These are phyloP conservation scores for Agonopterix arenella DNA, from an alignment of 2,888 invertebrate genomes.

Conservation along the genomic window DNA sequence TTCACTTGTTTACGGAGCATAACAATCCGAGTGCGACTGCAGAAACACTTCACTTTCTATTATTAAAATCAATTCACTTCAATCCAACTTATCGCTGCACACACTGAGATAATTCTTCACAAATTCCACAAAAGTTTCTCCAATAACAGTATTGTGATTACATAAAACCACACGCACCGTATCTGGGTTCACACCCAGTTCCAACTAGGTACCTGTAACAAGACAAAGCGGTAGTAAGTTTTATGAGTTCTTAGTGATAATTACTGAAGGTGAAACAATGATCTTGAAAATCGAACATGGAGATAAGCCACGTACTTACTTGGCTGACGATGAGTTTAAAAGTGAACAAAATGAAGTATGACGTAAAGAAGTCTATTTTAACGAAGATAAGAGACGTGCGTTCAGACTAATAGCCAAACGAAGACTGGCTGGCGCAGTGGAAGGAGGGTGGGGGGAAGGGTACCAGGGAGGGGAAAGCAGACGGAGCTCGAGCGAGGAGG, in stretches of 20 bases:
- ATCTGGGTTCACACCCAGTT: constrained; percentile 73
- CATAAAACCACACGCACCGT: constrained; percentile 71
- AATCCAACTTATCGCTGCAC: constrained; percentile 37
- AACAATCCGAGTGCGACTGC: constrained; percentile 37
- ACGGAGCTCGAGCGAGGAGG: constrained; percentile 63
- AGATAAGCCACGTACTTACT: constrained; percentile 52
- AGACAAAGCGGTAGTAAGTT: constrained; percentile 68
- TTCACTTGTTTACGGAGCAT: constrained; percentile 53
- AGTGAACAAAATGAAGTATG: constrained; percentile 67
- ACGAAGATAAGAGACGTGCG: constrained; percentile 28
- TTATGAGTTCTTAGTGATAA: constrained; percentile 29
- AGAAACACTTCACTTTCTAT: constrained; percentile 49
- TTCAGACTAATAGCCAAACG: constrained; percentile 39
- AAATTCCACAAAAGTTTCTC: constrained; percentile 30
- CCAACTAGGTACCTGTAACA: constrained; percentile 73
- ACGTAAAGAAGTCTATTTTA: constrained; percentile 53
- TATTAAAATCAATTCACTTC: constrained; percentile 37
- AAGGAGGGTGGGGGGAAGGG: constrained; percentile 10
- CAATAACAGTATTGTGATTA: constrained; percentile 48
- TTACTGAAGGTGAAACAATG: constrained; percentile 19
- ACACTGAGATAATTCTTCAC: constrained; percentile 34
- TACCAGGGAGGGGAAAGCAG: constrained; percentile 40
- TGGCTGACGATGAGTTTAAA: constrained; percentile 37
- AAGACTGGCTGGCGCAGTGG: constrained; percentile 63
- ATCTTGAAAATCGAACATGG: constrained; percentile 17